These are phyloP conservation scores for Hipposideros larvatus DNA, from an alignment of 2,797 vertebrate species.

Conservation along the genomic window DNA sequence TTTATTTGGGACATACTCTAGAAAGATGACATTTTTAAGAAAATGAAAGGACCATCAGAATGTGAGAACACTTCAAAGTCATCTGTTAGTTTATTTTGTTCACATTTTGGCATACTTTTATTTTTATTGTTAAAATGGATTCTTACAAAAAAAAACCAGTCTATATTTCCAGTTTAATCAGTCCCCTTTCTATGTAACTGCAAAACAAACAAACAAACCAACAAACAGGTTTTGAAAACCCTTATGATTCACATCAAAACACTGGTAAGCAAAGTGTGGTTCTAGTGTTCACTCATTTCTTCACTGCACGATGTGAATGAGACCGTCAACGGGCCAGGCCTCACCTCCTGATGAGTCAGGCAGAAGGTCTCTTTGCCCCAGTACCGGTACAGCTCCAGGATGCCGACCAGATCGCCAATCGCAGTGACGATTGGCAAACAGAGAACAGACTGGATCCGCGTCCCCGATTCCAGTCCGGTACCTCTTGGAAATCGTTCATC, in stretches of 20 bases:
- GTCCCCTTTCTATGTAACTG: background rate
- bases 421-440: slow-evolving; percentile 98
- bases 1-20: fast-evolving
- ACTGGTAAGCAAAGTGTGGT: background rate
- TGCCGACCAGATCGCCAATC: slow-evolving; percentile 97
- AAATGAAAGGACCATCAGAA: background rate
- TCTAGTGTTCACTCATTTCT: background rate
- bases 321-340: background rate
- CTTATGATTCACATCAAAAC: background rate
- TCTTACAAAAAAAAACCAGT: background rate
- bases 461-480: slow-evolving; percentile 97
- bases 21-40: background rate
- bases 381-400: slow-evolving; percentile 97
- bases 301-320: fast-evolving
- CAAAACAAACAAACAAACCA: background rate
- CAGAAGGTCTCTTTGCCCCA: slow-evolving; percentile 97
- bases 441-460: slow-evolving; percentile 97
- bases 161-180: background rate
- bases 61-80: background rate
- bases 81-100: background rate
- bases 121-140: background rate
- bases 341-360: slow-evolving; percentile 97
- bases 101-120: background rate
- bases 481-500: slow-evolving; percentile 98
- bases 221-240: background rate